phyloP scores from a whole-genome alignment of 2,113 vertebrate genomes.

The Macaca nemestrina region DNA sequence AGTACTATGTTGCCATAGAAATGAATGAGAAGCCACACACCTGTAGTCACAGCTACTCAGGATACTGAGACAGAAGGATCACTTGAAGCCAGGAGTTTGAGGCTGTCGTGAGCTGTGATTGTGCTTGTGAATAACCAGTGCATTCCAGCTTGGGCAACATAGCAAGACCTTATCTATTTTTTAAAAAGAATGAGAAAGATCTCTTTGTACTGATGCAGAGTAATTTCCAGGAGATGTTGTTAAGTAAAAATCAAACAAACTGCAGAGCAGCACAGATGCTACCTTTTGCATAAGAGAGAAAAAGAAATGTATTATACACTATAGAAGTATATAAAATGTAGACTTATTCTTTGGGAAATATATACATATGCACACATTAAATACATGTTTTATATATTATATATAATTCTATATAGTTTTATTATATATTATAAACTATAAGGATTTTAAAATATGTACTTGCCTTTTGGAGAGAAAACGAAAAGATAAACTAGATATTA shows the following conservation, averaged over 20 bases:
- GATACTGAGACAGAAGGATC: neutral
- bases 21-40: neutral
- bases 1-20: neutral
- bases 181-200: neutral
- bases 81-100: neutral
- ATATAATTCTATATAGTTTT: neutral
- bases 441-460: neutral
- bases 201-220: neutral
- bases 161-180: neutral
- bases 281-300: neutral
- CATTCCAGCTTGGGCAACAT: neutral
- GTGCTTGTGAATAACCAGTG: neutral
- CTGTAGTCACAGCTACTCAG: neutral
- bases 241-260: neutral
- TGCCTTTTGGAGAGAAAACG: neutral
- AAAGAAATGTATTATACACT: neutral
- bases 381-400: neutral
- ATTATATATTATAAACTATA: neutral
- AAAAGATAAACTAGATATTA: neutral
- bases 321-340: neutral
- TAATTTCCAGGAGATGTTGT: neutral
- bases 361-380: neutral
- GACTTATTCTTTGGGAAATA: neutral
- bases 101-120: neutral
- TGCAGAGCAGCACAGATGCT: neutral